Evolutionary conservation across 2,113 vertebrate genomes (phyloP).

Genomic region (Macquaria australasica): DNA sequence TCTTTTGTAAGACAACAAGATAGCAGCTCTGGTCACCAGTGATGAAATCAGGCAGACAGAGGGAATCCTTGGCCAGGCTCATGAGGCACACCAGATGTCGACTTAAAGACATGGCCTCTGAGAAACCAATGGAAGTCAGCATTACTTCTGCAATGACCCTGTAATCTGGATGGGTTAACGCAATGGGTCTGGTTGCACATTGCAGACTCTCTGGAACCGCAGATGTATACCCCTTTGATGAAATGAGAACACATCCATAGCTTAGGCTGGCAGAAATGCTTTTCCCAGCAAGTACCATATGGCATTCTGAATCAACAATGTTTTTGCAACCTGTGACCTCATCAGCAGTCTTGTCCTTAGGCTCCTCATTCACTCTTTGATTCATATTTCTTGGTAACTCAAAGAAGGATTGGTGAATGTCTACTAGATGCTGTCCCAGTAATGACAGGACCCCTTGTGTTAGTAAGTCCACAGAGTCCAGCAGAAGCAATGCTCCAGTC

Average conservation of each 20-base stretch:
- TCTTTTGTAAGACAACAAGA: constrained; percentile 80
- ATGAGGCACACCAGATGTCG: constrained; percentile 82
- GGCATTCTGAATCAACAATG: constrained; percentile 36
- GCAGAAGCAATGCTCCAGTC: constrained; percentile 86
- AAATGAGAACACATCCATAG: constrained; percentile 86
- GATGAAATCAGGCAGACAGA: constrained; percentile 71
- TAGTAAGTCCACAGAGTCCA: constrained; percentile 83
- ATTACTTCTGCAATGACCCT: constrained; percentile 83
- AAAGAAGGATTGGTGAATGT: constrained; percentile 80
- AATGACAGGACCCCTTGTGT: constrained; percentile 77
- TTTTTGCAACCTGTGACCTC: background rate
- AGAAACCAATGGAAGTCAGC: constrained; percentile 85
- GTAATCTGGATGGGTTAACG: constrained; percentile 82
- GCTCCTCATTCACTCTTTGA: constrained; percentile 8
- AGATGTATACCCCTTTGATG: constrained; percentile 43
- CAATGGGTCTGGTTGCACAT: constrained; percentile 83
- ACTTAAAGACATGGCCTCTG: constrained; percentile 82
- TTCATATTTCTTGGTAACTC: constrained; percentile 49
- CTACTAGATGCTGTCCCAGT: constrained; percentile 83
- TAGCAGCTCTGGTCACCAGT: constrained; percentile 58
- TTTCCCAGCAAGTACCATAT: constrained; percentile 79
- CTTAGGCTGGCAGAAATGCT: constrained; percentile 67
- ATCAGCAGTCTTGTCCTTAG: background rate
- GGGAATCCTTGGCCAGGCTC: constrained; percentile 78
- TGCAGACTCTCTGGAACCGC: constrained; percentile 82